phyloP scores from a whole-genome alignment of 2,113 vertebrate genomes.

The Ciconia stormi region DNA sequence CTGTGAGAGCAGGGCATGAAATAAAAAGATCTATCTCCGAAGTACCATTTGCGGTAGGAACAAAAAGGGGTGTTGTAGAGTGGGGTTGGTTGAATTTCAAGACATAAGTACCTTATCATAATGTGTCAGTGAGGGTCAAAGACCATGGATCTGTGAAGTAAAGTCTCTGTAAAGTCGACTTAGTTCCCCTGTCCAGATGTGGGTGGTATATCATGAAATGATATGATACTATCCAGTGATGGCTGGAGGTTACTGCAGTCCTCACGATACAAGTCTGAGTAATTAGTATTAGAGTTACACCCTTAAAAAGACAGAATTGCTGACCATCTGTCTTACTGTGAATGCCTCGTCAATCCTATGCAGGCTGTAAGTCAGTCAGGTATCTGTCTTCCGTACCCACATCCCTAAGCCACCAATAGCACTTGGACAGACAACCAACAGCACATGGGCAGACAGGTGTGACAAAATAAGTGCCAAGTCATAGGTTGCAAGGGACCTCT shows the following conservation, averaged over 20 bases:
- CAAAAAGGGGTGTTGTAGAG: background rate
- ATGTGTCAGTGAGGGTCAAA: background rate
- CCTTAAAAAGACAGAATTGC: background rate
- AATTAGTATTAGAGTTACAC: background rate
- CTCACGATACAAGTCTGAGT: background rate
- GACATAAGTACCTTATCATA: background rate
- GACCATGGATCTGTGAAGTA: background rate
- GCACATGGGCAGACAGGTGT: background rate
- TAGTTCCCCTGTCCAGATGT: background rate
- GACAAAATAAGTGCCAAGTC: background rate
- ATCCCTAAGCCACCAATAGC: background rate
- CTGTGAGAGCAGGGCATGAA: background rate
- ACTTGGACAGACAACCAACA: background rate
- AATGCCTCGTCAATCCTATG: background rate
- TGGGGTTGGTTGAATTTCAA: background rate
- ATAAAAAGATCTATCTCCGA: background rate
- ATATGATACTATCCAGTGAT: background rate
- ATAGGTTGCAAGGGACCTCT: background rate
- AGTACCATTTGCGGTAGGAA: background rate
- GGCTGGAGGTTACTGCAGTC: background rate
- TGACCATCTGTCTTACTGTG: background rate
- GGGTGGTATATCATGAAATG: background rate
- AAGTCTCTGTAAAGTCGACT: background rate
- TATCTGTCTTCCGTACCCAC: background rate
- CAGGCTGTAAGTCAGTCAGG: background rate